Evolutionary conservation across 2,888 invertebrate genomes (phyloP).

Genomic region (Protonemura montana): DNA sequence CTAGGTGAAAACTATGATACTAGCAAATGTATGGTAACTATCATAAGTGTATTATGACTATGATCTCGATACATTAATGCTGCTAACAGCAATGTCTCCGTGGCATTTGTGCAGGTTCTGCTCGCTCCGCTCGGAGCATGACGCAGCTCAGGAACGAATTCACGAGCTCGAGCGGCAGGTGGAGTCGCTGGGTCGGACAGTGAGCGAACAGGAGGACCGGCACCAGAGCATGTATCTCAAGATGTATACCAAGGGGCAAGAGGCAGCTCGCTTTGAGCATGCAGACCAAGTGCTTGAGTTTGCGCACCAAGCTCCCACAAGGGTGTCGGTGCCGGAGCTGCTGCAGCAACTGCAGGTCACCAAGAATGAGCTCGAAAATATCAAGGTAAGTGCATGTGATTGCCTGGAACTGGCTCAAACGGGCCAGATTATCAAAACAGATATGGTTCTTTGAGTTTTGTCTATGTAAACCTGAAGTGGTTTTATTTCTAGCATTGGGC

Average conservation of each 20-base stretch:
- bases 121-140: constrained; percentile 65
- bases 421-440: no score
- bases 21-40: no score
- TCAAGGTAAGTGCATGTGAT: constrained; percentile 71
- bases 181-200: constrained; percentile 72
- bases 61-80: neutral
- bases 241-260: constrained; percentile 83
- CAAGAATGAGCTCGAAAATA: constrained; percentile 85
- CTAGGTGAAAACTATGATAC: no score
- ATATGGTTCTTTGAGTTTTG: no score
- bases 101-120: constrained; percentile 67
- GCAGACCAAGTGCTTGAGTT: constrained; percentile 67
- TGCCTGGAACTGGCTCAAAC: no score
- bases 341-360: constrained; percentile 84
- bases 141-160: constrained; percentile 72
- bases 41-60: no score
- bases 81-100: neutral
- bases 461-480: no score
- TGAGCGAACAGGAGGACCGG: constrained; percentile 75
- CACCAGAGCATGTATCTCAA: constrained; percentile 81
- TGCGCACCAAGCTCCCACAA: constrained; percentile 70
- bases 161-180: constrained; percentile 75
- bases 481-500: no score
- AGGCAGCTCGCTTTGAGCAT: constrained; percentile 76
- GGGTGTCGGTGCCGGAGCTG: constrained; percentile 82